A percentile compares a stretch with the other conserved stretches of the same genome.
These are phyloP conservation scores for Pseudochirops corinnae DNA, from an alignment of 2,797 vertebrate genomes.

Conservation along the genomic window DNA sequence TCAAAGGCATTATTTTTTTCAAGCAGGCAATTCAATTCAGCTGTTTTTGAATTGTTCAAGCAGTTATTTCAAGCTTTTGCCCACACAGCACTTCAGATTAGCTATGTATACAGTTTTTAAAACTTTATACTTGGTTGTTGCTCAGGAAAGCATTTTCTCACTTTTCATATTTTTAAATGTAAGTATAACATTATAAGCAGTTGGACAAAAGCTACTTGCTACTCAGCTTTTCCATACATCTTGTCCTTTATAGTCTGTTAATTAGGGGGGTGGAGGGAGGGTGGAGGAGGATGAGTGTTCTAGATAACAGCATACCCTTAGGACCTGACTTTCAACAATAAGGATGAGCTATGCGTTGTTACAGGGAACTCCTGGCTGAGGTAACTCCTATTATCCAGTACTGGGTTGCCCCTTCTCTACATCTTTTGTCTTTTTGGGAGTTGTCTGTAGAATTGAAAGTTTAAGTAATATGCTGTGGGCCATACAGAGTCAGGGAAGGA, in stretches of 20 bases:
- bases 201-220: background rate
- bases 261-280: background rate
- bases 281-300: background rate
- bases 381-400: background rate
- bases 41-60: background rate
- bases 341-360: background rate
- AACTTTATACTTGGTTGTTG: background rate
- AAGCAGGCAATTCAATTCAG: conserved; percentile 18
- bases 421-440: background rate
- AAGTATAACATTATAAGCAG: conserved; percentile 19
- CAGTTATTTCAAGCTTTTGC: conserved; percentile 45
- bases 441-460: background rate
- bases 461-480: background rate
- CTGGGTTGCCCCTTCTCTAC: background rate
- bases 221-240: background rate
- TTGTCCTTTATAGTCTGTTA: background rate
- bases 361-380: background rate
- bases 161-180: conserved; percentile 17
- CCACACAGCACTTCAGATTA: conserved; percentile 17
- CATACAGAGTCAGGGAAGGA: background rate
- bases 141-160: conserved; percentile 43
- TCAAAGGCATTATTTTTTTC: background rate
- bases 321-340: background rate
- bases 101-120: conserved; percentile 12
- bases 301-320: background rate